A percentile compares a stretch with the other conserved stretches of the same genome.
Conservation (phyloP, 2,797 vertebrate genomes). For the Aeoliscus strigatus region DNA sequence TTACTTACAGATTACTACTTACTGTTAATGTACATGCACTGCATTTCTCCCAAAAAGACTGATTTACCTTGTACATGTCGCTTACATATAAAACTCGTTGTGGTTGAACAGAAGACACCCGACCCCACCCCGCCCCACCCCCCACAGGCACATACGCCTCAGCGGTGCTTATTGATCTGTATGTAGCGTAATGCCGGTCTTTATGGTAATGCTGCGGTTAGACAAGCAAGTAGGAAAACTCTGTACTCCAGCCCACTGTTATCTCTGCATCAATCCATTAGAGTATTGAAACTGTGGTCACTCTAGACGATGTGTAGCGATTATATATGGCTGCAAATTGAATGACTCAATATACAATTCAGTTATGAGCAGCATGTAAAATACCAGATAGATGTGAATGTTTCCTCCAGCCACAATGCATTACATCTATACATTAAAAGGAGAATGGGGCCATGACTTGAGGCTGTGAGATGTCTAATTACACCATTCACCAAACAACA, state of each 20-base stretch:
- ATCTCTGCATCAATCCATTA: conserved; percentile 76
- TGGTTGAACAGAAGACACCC: too few species aligned
- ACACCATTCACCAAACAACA: conserved; percentile 41
- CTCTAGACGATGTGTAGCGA: conserved; percentile 65
- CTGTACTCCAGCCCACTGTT: conserved; percentile 64
- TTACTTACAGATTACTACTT: too few species aligned
- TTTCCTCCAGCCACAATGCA: conserved; percentile 50
- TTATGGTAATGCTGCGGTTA: conserved; percentile 68
- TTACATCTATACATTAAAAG: conserved; percentile 67
- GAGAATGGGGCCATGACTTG: conserved; percentile 57
- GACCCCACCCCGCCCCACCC: conserved; percentile 3
- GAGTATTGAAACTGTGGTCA: conserved; percentile 73
- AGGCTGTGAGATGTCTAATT: conserved; percentile 49
- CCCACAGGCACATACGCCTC: conserved; percentile 3
- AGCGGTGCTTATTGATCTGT: conserved; percentile 67
- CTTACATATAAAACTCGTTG: too few species aligned
- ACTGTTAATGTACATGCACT: too few species aligned
- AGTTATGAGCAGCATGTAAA: conserved; percentile 75
- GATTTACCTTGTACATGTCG: too few species aligned
- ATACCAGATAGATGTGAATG: conserved; percentile 69
- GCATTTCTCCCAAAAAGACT: too few species aligned
- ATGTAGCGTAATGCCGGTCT: conserved; percentile 69
- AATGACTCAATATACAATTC: conserved; percentile 74
- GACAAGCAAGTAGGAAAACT: conserved; percentile 63
- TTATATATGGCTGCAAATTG: conserved; percentile 70